These are phyloP conservation scores for Dermatemys mawii DNA, from an alignment of 2,113 vertebrate genomes.

Conservation along the genomic window DNA sequence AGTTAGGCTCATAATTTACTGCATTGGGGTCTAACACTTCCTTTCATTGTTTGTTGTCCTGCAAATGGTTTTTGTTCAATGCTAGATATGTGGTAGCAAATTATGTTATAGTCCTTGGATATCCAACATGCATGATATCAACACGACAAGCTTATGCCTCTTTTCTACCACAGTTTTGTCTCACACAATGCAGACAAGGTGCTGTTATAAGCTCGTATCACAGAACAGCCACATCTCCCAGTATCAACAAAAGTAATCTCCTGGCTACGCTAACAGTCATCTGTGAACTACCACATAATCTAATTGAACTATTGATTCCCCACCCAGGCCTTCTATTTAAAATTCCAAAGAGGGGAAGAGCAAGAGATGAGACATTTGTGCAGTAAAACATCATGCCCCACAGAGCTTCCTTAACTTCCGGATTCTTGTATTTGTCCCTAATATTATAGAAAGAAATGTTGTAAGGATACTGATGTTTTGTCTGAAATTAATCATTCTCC, in stretches of 20 bases:
- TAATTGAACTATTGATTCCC: slow-evolving; percentile 84
- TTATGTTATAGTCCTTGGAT: slow-evolving; percentile 55
- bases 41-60: slow-evolving; percentile 38
- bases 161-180: slow-evolving; percentile 14
- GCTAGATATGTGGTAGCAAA: slow-evolving; percentile 23
- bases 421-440: slow-evolving; percentile 68
- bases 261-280: slow-evolving; percentile 70
- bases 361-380: slow-evolving; percentile 12
- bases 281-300: slow-evolving; percentile 72
- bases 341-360: slow-evolving; percentile 74
- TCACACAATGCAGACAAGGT: slow-evolving; percentile 12
- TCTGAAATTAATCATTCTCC: slow-evolving; percentile 46
- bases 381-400: slow-evolving; percentile 28
- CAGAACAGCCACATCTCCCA: slow-evolving; percentile 34
- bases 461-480: slow-evolving; percentile 53
- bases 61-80: slow-evolving; percentile 58
- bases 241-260: slow-evolving; percentile 72
- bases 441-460: slow-evolving; percentile 61
- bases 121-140: slow-evolving; percentile 45
- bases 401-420: slow-evolving; percentile 55
- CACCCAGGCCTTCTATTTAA: slow-evolving; percentile 73
- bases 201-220: slow-evolving; percentile 26
- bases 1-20: slow-evolving; percentile 41
- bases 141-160: slow-evolving; percentile 45
- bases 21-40: slow-evolving; percentile 46